These are phyloP conservation scores for Macrobrachium nipponense DNA, from an alignment of 1,140 invertebrate genomes.

Conservation along the genomic window DNA sequence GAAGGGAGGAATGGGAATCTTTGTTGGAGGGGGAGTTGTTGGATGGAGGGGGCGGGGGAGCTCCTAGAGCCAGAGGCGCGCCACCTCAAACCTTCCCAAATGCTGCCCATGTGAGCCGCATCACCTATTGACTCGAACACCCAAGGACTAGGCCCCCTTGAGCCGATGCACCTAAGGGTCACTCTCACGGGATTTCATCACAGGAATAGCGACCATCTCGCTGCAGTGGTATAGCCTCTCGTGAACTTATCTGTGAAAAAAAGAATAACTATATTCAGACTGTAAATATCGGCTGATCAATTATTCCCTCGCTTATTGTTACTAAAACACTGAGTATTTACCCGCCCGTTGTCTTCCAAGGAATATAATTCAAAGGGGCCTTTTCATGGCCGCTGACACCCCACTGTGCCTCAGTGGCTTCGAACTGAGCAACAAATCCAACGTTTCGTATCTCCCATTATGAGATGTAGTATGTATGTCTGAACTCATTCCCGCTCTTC, in stretches of 20 bases:
- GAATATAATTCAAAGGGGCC: slow-evolving; percentile 28
- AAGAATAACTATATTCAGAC: neutral
- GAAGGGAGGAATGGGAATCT: neutral
- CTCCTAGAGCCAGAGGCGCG: neutral
- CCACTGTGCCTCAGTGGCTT: neutral
- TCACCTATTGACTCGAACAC: neutral
- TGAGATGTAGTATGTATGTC: too few relatives aligned
- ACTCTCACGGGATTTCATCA: too few relatives aligned
- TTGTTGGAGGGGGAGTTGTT: too few relatives aligned
- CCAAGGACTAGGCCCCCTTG: too few relatives aligned
- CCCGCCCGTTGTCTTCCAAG: slow-evolving; percentile 26
- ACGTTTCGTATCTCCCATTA: too few relatives aligned
- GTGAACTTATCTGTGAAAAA: neutral
- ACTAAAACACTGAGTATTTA: slow-evolving; percentile 48
- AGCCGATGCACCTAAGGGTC: too few relatives aligned
- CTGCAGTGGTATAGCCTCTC: neutral
- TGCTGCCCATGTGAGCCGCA: slow-evolving; percentile 8
- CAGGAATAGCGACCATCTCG: neutral
- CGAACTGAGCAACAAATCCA: too few relatives aligned
- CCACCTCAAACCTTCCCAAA: slow-evolving; percentile 12
- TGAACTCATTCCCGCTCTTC: too few relatives aligned
- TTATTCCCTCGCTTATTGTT: slow-evolving; percentile 42
- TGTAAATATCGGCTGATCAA: slow-evolving; percentile 36
- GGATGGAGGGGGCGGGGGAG: too few relatives aligned
- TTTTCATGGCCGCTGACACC: neutral